Percentiles rank a stretch among this genome's conserved stretches.
phyloP scores from a whole-genome alignment of 2,888 invertebrate species.

The Iphiclides podalirius region DNA sequence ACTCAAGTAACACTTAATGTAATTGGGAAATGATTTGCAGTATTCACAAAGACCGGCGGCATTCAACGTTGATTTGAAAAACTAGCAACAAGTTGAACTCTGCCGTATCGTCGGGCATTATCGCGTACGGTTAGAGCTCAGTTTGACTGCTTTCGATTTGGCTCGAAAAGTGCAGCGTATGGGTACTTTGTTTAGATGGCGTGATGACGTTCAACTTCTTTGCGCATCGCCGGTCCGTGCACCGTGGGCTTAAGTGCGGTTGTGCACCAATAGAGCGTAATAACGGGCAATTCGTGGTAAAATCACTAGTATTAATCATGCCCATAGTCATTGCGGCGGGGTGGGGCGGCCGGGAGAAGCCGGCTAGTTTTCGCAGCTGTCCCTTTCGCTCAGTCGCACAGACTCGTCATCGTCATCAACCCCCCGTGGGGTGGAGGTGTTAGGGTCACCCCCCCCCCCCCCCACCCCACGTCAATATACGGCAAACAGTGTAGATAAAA shows the following conservation, averaged over 20 bases:
- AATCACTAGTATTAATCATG: conserved; percentile 53
- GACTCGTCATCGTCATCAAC: conserved; percentile 70
- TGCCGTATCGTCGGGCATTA: not conserved
- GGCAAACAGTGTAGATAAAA: conserved; percentile 66
- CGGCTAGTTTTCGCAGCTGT: conserved; percentile 44
- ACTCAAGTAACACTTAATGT: too few relatives aligned
- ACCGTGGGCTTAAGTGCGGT: conserved; percentile 27
- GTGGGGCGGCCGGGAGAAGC: conserved; percentile 40
- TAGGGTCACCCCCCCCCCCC: too few relatives aligned
- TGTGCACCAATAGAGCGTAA: conserved; percentile 36
- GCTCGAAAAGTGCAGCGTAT: not conserved
- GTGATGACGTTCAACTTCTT: not conserved
- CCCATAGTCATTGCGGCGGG: conserved; percentile 32
- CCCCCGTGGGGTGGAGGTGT: conserved; percentile 33
- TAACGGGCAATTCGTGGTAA: conserved; percentile 42
- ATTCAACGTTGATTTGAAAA: not conserved
- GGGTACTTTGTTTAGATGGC: too few relatives aligned
- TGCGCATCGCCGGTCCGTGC: conserved; percentile 8
- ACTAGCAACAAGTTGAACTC: not conserved
- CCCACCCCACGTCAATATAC: conserved; percentile 64
- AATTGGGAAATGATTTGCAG: too few relatives aligned
- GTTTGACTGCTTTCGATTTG: not conserved
- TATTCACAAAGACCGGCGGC: too few relatives aligned
- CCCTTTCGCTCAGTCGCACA: conserved; percentile 57
- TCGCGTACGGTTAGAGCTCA: not conserved